Percentiles rank a stretch among this genome's conserved stretches.
Conservation (phyloP, 2,888 invertebrate species). For the Ennomos erosarius region DNA sequence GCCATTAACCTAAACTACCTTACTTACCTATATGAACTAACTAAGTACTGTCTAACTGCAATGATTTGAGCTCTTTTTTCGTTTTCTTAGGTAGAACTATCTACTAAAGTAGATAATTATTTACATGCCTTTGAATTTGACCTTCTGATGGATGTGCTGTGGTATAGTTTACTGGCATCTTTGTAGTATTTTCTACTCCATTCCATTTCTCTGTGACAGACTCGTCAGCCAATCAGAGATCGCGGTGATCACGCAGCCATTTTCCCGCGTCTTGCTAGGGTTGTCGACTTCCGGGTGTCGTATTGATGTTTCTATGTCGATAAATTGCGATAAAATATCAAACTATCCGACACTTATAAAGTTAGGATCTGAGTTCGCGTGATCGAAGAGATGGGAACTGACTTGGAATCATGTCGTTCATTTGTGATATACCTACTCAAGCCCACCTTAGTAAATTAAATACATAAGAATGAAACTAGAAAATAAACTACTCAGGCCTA, state of each 20-base stretch:
- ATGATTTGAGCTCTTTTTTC: no score
- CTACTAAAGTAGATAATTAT: neutral
- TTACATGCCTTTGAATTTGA: neutral
- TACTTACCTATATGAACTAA: no score
- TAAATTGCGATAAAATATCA: slow-evolving; percentile 52
- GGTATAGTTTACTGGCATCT: slow-evolving; percentile 2
- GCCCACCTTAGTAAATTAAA: no score
- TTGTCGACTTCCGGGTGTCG: slow-evolving; percentile 44
- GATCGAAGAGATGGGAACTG: slow-evolving; percentile 46
- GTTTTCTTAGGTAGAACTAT: neutral
- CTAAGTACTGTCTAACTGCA: no score
- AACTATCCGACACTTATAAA: slow-evolving; percentile 51
- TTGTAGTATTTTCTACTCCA: slow-evolving; percentile 16
- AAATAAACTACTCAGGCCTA: slow-evolving; percentile 18
- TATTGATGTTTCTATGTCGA: slow-evolving; percentile 43
- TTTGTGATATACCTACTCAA: no score
- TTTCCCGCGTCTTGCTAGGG: slow-evolving; percentile 48
- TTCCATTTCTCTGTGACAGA: slow-evolving; percentile 30
- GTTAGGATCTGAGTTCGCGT: slow-evolving; percentile 39
- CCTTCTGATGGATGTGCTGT: slow-evolving; percentile 6
- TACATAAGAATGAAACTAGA: neutral
- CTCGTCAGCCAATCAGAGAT: slow-evolving; percentile 51
- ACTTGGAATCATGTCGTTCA: slow-evolving; percentile 7
- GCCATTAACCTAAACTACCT: no score
- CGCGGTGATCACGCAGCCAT: slow-evolving; percentile 51